Conservation (phyloP, 2,888 invertebrate species). For the Mythimna ferrago region DNA sequence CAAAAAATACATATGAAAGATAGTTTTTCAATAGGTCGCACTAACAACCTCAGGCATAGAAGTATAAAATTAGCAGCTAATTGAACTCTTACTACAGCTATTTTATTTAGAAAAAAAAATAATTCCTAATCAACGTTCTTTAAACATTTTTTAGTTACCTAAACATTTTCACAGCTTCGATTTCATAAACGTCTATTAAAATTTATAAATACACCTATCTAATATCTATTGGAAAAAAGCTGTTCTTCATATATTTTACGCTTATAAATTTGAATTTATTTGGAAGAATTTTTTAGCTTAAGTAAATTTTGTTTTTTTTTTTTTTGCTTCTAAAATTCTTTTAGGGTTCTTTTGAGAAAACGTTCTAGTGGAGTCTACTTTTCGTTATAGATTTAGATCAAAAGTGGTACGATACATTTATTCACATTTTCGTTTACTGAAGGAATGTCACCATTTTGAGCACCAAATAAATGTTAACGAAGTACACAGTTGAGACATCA, state of each 20-base stretch:
- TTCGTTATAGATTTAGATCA: too few species aligned
- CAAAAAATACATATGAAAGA: slow-evolving; percentile 2
- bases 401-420: too few species aligned
- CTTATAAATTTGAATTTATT: neutral
- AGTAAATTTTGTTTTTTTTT: neutral
- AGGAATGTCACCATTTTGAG: too few species aligned
- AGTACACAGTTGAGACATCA: too few species aligned
- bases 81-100: slow-evolving; percentile 8
- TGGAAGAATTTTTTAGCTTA: neutral
- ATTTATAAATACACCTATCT: neutral
- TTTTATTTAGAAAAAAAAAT: slow-evolving; percentile 5
- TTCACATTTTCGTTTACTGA: too few species aligned
- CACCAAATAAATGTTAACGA: too few species aligned
- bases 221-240: neutral
- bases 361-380: neutral
- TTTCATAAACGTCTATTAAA: neutral
- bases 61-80: neutral
- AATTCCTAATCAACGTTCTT: slow-evolving; percentile 11
- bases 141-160: slow-evolving; percentile 9
- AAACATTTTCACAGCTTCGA: neutral
- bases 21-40: neutral
- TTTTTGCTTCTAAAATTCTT: neutral
- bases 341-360: neutral
- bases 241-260: neutral
- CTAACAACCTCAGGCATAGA: neutral